These are phyloP conservation scores for Cavia aperea DNA, from an alignment of 2,113 vertebrate genomes.

Conservation along the genomic window DNA sequence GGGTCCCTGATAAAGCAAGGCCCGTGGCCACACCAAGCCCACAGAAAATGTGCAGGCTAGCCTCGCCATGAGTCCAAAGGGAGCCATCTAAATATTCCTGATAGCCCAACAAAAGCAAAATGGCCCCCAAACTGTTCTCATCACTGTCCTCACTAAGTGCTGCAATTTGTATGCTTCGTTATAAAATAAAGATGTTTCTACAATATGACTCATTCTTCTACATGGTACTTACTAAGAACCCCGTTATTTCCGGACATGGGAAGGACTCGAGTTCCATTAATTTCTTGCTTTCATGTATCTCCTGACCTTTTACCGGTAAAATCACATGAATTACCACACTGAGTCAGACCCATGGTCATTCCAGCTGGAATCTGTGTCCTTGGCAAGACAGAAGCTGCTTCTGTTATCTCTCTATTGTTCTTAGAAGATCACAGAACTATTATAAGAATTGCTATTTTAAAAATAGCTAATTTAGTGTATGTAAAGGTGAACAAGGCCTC, in stretches of 20 bases:
- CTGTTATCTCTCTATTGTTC: constrained; percentile 48
- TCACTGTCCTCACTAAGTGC: neutral
- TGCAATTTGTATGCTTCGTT: neutral
- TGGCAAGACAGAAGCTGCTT: constrained; percentile 25
- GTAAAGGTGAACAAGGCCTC: neutral
- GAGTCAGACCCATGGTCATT: constrained; percentile 47
- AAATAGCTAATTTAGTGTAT: constrained; percentile 31
- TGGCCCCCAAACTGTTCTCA: neutral
- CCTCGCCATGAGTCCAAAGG: neutral
- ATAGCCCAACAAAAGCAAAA: neutral
- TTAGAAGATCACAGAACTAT: constrained; percentile 38
- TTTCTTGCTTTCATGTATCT: constrained; percentile 42
- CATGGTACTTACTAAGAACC: neutral
- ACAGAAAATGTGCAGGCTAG: neutral
- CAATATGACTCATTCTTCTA: neutral
- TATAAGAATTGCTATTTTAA: constrained; percentile 53
- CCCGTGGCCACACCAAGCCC: neutral
- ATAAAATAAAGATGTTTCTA: neutral
- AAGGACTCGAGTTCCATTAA: neutral
- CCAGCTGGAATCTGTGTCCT: constrained; percentile 9
- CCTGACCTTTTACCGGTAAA: constrained; percentile 33
- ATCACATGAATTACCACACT: constrained; percentile 22
- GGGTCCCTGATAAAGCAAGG: neutral
- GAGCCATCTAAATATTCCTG: no score
- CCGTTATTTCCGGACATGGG: neutral